Evolutionary conservation across 2,797 vertebrate genomes (phyloP), one percentile per base, ranked within the genome.

Genomic region (Hypotaenidia philippensis): DNA sequence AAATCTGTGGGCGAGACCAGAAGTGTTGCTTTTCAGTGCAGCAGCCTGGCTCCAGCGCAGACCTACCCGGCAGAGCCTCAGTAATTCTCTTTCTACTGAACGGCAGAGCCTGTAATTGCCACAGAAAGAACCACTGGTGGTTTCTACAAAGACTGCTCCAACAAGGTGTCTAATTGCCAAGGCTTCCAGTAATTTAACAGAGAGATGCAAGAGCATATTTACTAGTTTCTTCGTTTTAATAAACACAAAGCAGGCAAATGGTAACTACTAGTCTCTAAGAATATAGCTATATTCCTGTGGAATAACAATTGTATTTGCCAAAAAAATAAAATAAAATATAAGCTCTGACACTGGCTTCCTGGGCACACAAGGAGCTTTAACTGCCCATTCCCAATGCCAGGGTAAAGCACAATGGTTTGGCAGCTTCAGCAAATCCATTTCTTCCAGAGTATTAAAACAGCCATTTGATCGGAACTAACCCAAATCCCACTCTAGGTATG

Each of bases 341-440:
- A 87, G 45, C 78, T 91, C 77, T 80, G 59, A 69, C 22, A 69
- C 59, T 25, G 77, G 81, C 59, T 90, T 93, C 74, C 49, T 4
- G 27, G 49, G 59, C 69, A 59, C 0, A 0, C 21, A 65, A 86
- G 65, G 66, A 82, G 70, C 63, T 94, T 87, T 84, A 93, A 56
- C 72, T 80, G 77, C 80, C 52, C 79, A n/a, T 88, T 93, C 32
- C 23, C 55, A 81, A 32, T 72, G 68, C 50, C 13, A 49, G n/a
- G 56, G 53, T 68, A 76, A 93, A 65, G 76, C 57, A 92, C 79
- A 90, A 88, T 60, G 64, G 89, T 79, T 91, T 57, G 84, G 60
- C 81, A 91, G 87, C 86, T 95, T 80, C 6, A 83, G 84, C 44
- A 91, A 93, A 95, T 88, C 93, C 91, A 87, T 79, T 94, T 94